Evolutionary conservation across 2,113 vertebrate species (phyloP).

Genomic region (Gambusia affinis): DNA sequence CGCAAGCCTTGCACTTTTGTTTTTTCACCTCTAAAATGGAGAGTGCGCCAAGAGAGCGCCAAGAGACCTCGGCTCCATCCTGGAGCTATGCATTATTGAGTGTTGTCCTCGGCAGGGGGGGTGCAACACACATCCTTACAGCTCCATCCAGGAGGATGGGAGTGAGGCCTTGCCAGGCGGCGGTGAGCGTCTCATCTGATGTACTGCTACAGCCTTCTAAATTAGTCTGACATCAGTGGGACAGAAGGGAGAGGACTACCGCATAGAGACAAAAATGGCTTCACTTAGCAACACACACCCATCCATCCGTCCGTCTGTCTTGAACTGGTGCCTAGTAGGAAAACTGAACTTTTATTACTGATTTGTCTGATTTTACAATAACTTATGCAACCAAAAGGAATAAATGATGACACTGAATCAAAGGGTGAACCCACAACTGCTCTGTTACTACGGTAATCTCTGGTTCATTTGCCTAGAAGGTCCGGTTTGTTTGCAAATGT

Average conservation of each 20-base stretch:
- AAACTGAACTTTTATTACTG: too few species aligned
- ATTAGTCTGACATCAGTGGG: slow-evolving; percentile 52
- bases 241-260: neutral
- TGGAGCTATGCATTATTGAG: slow-evolving; percentile 62
- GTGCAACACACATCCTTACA: slow-evolving; percentile 14
- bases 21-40: slow-evolving; percentile 44
- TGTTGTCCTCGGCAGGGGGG: slow-evolving; percentile 51
- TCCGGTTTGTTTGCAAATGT: too few species aligned
- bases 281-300: neutral
- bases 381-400: too few species aligned
- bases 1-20: slow-evolving; percentile 16
- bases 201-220: slow-evolving; percentile 34
- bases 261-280: neutral
- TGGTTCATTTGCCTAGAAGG: too few species aligned
- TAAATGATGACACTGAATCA: too few species aligned
- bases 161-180: slow-evolving; percentile 19
- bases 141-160: neutral
- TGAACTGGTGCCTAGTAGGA: too few species aligned
- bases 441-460: too few species aligned
- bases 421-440: too few species aligned
- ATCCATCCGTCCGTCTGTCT: too few species aligned
- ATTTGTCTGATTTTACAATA: too few species aligned
- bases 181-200: slow-evolving; percentile 22
- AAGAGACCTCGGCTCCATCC: slow-evolving; percentile 15
- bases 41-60: neutral